Base-by-base conservation (phyloP, 2,888 invertebrate genomes). In the Drosophila crucigera region DNA sequence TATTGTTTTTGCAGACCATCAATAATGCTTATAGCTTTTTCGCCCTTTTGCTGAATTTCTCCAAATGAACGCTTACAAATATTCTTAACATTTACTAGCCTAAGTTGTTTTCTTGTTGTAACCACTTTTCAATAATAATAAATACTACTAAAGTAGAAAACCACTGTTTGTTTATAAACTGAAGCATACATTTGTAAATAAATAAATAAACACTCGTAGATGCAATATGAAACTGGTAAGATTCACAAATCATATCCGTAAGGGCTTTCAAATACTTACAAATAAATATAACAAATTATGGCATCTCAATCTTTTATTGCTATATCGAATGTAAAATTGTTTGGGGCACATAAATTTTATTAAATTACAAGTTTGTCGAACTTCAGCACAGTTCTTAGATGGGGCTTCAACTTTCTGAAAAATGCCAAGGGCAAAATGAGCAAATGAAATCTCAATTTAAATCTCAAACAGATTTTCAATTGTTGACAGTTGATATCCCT, bases 21-120 rank as follows among this genome's bases (percentile, higher is more conserved):
- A 91, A 92, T 41, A 90, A 91, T 72, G 87, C 92, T 4, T 92
- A 91, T 43, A 89, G 84, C 25, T 82, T 92, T 31, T 90, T 92
- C 67, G 92, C 92, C 6, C 68, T 92, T 0, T 63, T 92, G 3
- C 68, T 92, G 1, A 91, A 90, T 73, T 82, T 91, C 39, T 83
- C 91, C 0, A 86, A 84, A 7, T 80, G 30, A 73, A 68, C 5
- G 11, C 4, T n/a, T 0, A 19, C 2, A 25, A 9, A 9, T 14
- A 16, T 6, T 7, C 22, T 19, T 14, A 7, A 47, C 22, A 25
- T 11, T 25, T 30, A 11, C 10, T 28, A 55, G 0, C 39, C 14
- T 14, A n/a, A 28, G 7, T 11, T 19, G 1, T 14, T 28, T 4
- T 28, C n/a, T 9, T 14, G 7, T n/a, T 16, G 7, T 22, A 37